phyloP scores from a whole-genome alignment of 2,888 invertebrate genomes.

The Perithous albicinctus region DNA sequence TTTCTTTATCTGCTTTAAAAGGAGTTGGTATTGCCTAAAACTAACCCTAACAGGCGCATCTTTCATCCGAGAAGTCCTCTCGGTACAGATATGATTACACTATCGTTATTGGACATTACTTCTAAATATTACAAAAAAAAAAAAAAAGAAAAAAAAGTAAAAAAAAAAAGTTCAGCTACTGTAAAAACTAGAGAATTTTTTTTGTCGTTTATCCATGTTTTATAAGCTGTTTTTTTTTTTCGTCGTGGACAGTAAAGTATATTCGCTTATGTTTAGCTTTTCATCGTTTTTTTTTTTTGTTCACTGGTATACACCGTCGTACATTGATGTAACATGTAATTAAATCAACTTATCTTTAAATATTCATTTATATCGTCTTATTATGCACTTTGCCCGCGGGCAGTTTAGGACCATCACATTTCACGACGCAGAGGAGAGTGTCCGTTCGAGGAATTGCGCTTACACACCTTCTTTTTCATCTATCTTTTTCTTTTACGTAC shows the following conservation, averaged over 20 bases:
- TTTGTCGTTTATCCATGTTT: conserved; percentile 25
- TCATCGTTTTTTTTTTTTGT: conserved; percentile 62
- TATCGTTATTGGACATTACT: conserved; percentile 75
- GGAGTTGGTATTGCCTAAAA: conserved; percentile 73
- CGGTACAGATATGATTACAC: conserved; percentile 71
- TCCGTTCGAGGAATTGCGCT: conserved; percentile 8
- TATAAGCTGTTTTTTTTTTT: conserved; percentile 44
- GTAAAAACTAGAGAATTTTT: conserved; percentile 78
- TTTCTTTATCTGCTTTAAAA: conserved; percentile 67
- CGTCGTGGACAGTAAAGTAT: conserved; percentile 45
- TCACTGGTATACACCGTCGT: conserved; percentile 79
- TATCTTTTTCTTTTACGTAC: conserved; percentile 26
- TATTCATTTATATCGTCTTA: conserved; percentile 74
- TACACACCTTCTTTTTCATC: not conserved
- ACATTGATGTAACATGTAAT: conserved; percentile 65
- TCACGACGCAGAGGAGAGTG: conserved; percentile 65
- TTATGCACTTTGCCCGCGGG: conserved; percentile 81
- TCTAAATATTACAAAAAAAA: conserved; percentile 58
- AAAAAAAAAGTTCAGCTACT: conserved; percentile 72
- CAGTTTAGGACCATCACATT: conserved; percentile 80
- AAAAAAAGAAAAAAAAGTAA: conserved; percentile 65
- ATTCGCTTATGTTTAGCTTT: conserved; percentile 45
- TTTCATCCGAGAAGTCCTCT: conserved; percentile 69
- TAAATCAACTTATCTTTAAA: conserved; percentile 74
- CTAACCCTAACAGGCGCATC: conserved; percentile 79